These are phyloP conservation scores for Chaenodraco wilsoni DNA, from an alignment of 2,797 vertebrate genomes.

Conservation along the genomic window DNA sequence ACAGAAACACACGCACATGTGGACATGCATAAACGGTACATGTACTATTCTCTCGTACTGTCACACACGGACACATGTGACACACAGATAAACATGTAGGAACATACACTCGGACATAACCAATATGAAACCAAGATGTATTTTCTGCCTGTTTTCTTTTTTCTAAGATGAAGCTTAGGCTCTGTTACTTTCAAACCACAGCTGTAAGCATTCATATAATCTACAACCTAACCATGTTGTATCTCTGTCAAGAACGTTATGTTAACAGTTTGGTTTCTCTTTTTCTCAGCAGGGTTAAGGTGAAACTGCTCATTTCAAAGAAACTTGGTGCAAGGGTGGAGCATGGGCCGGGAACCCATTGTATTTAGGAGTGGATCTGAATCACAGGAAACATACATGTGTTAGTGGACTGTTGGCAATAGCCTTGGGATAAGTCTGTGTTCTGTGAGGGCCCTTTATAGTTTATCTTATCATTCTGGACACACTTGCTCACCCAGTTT, in stretches of 20 bases:
- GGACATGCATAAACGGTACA: slow-evolving; percentile 7
- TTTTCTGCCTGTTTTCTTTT: not conserved
- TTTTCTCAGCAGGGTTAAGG: no score
- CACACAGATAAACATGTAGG: not conserved
- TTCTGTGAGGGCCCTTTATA: no score
- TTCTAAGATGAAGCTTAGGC: not conserved
- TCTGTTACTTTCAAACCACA: not conserved
- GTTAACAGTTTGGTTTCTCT: no score
- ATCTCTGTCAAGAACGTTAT: no score
- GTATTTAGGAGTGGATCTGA: no score
- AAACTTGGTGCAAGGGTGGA: no score
- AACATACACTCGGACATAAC: not conserved
- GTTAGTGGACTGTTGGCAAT: no score
- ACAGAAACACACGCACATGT: slow-evolving; percentile 24
- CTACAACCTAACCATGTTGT: no score
- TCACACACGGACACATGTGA: slow-evolving; percentile 18
- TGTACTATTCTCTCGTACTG: not conserved
- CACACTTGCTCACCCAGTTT: slow-evolving; percentile 85
- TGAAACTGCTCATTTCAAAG: no score
- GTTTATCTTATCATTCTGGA: not conserved
- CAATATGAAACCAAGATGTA: not conserved
- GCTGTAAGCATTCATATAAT: not conserved
- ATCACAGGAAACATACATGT: no score
- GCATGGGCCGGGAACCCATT: no score
- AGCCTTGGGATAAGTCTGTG: no score